A percentile compares a stretch with the other conserved stretches of the same genome.
These are phyloP conservation scores for Cephus spinipes DNA, from an alignment of 2,888 invertebrate genomes.

Conservation along the genomic window DNA sequence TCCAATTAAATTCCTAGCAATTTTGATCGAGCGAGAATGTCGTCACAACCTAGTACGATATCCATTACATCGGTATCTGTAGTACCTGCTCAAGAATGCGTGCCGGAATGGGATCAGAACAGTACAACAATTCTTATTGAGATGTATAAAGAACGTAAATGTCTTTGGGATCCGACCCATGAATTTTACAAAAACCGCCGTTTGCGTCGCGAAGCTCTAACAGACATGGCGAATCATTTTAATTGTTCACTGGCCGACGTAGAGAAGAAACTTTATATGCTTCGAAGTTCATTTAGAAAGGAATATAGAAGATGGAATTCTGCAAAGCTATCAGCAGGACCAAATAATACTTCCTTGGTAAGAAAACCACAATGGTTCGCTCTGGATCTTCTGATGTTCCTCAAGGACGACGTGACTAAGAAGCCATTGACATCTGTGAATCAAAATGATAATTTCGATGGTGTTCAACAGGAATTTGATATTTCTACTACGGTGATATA, in stretches of 20 bases:
- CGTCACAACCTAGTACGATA: background rate
- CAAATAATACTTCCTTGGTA: constrained; percentile 14
- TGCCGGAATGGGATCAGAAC: constrained; percentile 22
- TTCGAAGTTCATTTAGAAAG: constrained; percentile 22
- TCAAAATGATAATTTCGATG: constrained; percentile 11
- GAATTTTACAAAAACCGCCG: constrained; percentile 22
- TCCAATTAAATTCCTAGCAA: background rate
- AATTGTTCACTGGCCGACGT: constrained; percentile 21
- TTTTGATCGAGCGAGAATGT: constrained; percentile 11
- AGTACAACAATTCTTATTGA: constrained; percentile 18
- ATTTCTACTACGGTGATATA: constrained; percentile 13
- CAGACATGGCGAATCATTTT: constrained; percentile 20
- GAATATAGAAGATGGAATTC: constrained; percentile 21
- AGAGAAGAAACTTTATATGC: constrained; percentile 23
- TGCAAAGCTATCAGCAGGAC: constrained; percentile 20
- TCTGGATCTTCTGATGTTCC: constrained; percentile 21
- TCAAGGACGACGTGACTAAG: constrained; percentile 22
- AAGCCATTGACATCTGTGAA: constrained; percentile 14
- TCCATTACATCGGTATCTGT: background rate
- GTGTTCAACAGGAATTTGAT: constrained; percentile 11
- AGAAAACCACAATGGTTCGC: constrained; percentile 24
- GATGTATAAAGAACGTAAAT: constrained; percentile 21
- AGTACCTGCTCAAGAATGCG: constrained; percentile 15
- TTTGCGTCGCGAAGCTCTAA: constrained; percentile 19
- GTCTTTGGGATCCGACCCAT: constrained; percentile 20